phyloP scores from a whole-genome alignment of 2,888 invertebrate genomes.

The Epinotia brunnichana region DNA sequence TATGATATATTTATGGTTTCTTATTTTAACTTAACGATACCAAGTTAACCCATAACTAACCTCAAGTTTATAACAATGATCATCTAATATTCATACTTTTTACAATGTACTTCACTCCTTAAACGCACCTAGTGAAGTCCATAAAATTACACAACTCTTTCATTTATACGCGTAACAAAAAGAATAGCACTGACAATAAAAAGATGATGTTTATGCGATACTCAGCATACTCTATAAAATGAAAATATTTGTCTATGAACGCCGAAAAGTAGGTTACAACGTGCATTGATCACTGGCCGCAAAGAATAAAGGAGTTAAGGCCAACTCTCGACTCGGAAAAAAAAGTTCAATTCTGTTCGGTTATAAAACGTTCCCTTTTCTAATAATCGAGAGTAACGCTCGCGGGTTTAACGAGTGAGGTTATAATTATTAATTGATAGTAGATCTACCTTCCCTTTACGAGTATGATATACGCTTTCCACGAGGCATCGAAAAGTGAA shows the following conservation, averaged over 20 bases:
- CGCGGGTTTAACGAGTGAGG: not conserved
- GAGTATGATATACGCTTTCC: not conserved
- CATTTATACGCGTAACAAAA: not conserved
- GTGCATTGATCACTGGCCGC: conserved; percentile 19
- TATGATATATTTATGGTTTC: too few relatives aligned
- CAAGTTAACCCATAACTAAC: too few relatives aligned
- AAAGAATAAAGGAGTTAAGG: not conserved
- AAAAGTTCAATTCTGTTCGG: not conserved
- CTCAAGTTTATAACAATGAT: too few relatives aligned
- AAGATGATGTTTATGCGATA: not conserved
- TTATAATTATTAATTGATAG: conserved; percentile 6
- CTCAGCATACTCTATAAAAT: not conserved
- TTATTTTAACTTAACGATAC: too few relatives aligned
- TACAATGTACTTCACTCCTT: not conserved
- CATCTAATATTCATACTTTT: not conserved
- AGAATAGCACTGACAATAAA: not conserved
- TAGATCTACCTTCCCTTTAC: not conserved
- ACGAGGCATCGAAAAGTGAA: conserved; percentile 11
- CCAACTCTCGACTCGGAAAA: not conserved
- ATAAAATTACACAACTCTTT: not conserved
- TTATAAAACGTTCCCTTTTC: not conserved
- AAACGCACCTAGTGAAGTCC: not conserved
- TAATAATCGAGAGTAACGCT: conserved; percentile 3
- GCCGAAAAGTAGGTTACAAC: conserved; percentile 16
- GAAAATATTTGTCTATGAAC: conserved; percentile 2